Conservation (phyloP, 2,797 vertebrate species). For the Alouatta caraya region DNA sequence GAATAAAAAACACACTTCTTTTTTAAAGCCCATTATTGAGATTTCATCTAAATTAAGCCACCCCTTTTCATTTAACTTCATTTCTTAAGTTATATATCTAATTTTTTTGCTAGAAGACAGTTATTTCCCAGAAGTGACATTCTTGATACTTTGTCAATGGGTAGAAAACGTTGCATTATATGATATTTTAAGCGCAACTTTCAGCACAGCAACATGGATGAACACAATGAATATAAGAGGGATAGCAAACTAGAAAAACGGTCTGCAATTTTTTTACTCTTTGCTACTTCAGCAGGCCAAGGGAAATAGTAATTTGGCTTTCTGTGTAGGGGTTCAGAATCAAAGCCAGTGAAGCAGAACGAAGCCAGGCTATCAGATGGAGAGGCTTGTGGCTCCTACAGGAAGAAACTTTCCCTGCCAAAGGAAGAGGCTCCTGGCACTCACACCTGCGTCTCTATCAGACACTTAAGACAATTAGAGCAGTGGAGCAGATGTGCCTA, state of each 20-base stretch:
- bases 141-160: slow-evolving; percentile 16
- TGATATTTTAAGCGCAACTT: neutral
- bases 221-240: neutral
- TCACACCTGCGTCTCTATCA: neutral
- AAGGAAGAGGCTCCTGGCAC: neutral
- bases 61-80: neutral
- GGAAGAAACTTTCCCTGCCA: neutral
- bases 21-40: neutral
- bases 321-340: neutral
- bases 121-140: neutral
- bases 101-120: neutral
- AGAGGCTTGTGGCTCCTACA: neutral
- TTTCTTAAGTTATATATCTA: neutral
- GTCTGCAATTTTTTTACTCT: neutral
- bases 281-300: neutral
- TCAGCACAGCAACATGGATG: neutral
- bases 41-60: neutral
- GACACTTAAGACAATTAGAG: neutral
- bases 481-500: neutral
- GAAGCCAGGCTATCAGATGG: neutral
- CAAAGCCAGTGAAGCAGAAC: neutral
- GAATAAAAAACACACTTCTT: slow-evolving; percentile 5
- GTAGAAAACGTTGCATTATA: neutral
- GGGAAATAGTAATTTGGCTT: neutral
- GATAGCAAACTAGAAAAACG: neutral